These are phyloP conservation scores for Synaphobranchus kaupii DNA, from an alignment of 2,797 vertebrate species.

Conservation along the genomic window DNA sequence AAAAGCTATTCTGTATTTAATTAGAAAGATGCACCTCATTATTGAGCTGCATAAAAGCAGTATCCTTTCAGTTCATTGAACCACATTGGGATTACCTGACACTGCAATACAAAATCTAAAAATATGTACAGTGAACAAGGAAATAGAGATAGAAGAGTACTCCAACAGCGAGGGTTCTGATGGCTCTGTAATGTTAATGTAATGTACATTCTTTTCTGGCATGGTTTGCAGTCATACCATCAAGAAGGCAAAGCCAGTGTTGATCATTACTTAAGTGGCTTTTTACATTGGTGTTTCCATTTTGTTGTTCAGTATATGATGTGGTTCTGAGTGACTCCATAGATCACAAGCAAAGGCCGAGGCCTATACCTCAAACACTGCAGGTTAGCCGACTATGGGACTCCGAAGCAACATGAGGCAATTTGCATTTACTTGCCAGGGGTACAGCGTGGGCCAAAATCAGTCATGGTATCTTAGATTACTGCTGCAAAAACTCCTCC, in stretches of 20 bases:
- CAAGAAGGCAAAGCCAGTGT: no score
- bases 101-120: neutral
- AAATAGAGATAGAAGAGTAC: neutral
- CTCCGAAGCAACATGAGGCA: neutral
- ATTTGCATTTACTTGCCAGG: neutral
- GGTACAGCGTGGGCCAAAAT: neutral
- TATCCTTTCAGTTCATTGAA: no score
- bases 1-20: neutral
- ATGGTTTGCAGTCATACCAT: no score
- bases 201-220: no score
- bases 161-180: neutral
- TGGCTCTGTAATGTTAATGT: no score
- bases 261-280: no score
- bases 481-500: neutral
- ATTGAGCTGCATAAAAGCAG: no score
- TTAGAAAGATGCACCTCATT: neutral
- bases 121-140: neutral
- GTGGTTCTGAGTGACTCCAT: neutral
- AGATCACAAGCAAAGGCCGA: neutral
- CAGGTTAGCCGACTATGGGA: neutral
- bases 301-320: neutral
- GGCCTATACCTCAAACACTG: neutral
- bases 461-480: neutral
- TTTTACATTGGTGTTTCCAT: neutral
- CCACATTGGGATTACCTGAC: no score